Evolutionary conservation across 2,888 invertebrate species (phyloP), one percentile per base, ranked within the genome.

Genomic region (Sarcophaga carnaria): DNA sequence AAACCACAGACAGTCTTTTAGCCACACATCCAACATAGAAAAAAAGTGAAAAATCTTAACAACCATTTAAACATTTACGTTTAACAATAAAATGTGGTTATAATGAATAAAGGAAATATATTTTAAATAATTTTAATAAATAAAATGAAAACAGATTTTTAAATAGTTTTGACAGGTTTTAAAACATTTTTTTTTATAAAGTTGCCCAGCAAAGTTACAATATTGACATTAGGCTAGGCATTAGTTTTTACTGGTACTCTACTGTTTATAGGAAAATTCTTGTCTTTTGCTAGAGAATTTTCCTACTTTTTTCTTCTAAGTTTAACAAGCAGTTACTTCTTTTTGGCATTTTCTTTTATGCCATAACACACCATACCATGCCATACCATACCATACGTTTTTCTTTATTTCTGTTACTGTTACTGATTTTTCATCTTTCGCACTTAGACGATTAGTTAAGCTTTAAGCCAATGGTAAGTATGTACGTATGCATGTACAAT

Each of bases 381-480:
- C 37, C 8, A 37, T 37, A 10, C 37, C 37, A 37, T 37, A 10
- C 37, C 37, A 27, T 2, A 17, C 6, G 47, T n/a, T 69, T 63
- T 12, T 5, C 27, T 20, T 3, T 17, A 60, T 54, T 22, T n/a
- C 14, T 25, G 76, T 82, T 78, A 67, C 76, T 84, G 79, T 87
- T 87, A 82, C 84, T 84, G 87, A 87, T 87, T 87, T 84, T 80
- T 87, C 84, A 84, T 84, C 87, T 87, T 87, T 87, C 81, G 79
- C 87, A 84, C 87, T 87, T 82, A 76, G 79, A 59, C 80, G 83
- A 87, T 87, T 87, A 87, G 83, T 79, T 84, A 79, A 81, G 79
- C 84, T 81, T 84, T 62, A 62, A 78, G 77, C 78, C 78, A 74
- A 72, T 45, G 2, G 25, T 60, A 54, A 0, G 1, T 54, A 4